A percentile compares a stretch with the other conserved stretches of the same genome.
Evolutionary conservation across 2,888 invertebrate genomes (phyloP).

Genomic region (Calephelis perditalis): DNA sequence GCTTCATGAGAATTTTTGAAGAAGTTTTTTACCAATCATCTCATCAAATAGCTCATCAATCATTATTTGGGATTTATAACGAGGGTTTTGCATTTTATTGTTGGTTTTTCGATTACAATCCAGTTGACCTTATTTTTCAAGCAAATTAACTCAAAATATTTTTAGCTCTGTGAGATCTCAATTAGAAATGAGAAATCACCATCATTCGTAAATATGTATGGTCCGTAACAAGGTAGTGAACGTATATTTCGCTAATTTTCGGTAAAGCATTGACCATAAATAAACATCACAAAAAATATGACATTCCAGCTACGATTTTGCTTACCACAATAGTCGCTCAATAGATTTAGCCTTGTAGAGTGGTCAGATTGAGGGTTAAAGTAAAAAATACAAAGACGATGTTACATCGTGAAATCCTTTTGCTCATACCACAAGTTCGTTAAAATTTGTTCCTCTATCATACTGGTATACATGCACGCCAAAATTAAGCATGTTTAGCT

Average conservation of each 20-base stretch:
- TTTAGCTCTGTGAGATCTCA: constrained; percentile 10
- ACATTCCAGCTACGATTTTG: constrained; percentile 1
- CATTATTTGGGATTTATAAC: constrained; percentile 20
- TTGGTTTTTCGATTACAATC: constrained; percentile 22
- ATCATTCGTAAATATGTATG: not conserved
- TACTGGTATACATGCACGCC: not conserved
- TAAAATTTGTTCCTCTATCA: not conserved
- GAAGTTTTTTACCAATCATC: constrained; percentile 21
- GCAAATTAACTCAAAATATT: constrained; percentile 22
- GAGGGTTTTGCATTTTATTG: constrained; percentile 21
- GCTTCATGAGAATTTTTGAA: constrained; percentile 20
- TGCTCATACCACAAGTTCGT: constrained; percentile 4
- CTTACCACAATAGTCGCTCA: not conserved
- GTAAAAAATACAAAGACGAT: constrained; percentile 10
- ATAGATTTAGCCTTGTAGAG: constrained; percentile 9
- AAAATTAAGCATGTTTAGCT: constrained; percentile 9
- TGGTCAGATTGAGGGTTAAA: not conserved
- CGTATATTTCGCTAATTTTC: constrained; percentile 3
- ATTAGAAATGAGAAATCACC: not conserved
- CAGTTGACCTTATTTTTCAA: constrained; percentile 21
- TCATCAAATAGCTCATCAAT: constrained; percentile 21
- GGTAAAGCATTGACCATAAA: constrained; percentile 6
- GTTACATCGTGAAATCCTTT: constrained; percentile 1
- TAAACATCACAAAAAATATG: not conserved
- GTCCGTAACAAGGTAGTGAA: not conserved